phyloP scores from a whole-genome alignment of 2,888 invertebrate species.

The Trachelus troglodyta region DNA sequence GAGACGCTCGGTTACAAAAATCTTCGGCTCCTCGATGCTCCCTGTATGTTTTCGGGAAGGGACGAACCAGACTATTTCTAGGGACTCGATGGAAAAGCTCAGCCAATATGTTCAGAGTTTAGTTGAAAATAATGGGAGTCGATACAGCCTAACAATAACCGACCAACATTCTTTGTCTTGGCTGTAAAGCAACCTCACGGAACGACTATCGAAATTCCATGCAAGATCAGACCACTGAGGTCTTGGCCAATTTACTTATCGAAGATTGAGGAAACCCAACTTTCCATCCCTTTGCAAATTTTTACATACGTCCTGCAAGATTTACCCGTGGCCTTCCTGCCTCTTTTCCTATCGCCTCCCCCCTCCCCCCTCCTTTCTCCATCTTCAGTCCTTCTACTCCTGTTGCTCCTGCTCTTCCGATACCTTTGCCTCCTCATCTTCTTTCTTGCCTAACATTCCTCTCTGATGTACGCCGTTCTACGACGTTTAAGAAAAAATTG shows the following conservation, averaged over 20 bases:
- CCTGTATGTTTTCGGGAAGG: not conserved
- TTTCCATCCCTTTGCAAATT: constrained; percentile 20
- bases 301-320: constrained; percentile 22
- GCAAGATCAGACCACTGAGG: constrained; percentile 10
- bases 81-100: not conserved
- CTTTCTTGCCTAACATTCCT: not conserved
- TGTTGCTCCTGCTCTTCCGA: constrained; percentile 5
- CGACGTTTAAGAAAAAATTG: constrained; percentile 48
- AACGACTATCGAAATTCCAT: constrained; percentile 32
- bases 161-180: not conserved
- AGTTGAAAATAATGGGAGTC: not conserved
- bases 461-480: constrained; percentile 10
- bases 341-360: not conserved
- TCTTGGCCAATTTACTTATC: constrained; percentile 39
- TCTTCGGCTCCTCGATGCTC: not conserved
- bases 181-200: constrained; percentile 20
- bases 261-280: constrained; percentile 31
- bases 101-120: not conserved
- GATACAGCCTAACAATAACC: not conserved
- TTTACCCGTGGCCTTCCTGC: constrained; percentile 13
- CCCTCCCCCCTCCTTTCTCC: not conserved
- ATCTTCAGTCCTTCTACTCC: not conserved
- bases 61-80: not conserved
- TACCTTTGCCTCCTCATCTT: not conserved
- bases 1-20: not conserved